These are phyloP conservation scores for Epirrita christyi DNA, from an alignment of 2,888 invertebrate genomes.

Conservation along the genomic window DNA sequence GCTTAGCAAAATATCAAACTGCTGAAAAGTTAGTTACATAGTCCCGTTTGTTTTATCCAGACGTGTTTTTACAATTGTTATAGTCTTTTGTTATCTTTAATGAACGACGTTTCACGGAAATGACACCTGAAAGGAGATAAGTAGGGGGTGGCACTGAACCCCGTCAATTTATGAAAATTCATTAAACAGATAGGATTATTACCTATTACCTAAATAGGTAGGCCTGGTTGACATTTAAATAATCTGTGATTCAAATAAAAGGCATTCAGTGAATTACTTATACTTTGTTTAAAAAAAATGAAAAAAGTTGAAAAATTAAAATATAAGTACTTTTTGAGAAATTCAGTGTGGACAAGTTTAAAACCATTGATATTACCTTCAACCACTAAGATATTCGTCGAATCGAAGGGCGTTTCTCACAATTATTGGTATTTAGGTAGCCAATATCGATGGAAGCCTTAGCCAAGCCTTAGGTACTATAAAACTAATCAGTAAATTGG, in stretches of 20 bases:
- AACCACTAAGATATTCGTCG: not conserved
- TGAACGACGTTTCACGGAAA: slow-evolving; percentile 63
- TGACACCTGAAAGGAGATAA: slow-evolving; percentile 49
- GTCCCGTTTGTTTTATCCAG: slow-evolving; percentile 30
- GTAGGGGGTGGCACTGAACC: slow-evolving; percentile 42
- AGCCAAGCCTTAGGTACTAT: slow-evolving; percentile 17
- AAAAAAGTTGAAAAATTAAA: too few relatives aligned
- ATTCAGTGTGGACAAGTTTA: too few relatives aligned
- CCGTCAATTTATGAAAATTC: slow-evolving; percentile 45
- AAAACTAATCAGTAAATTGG: slow-evolving; percentile 27
- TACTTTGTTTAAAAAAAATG: too few relatives aligned
- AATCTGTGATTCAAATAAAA: too few relatives aligned
- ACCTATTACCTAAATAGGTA: too few relatives aligned
- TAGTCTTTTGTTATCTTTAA: slow-evolving; percentile 68
- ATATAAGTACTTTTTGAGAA: too few relatives aligned
- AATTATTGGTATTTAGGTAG: slow-evolving; percentile 12
- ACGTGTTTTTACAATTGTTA: slow-evolving; percentile 72
- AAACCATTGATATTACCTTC: not conserved
- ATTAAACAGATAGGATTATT: too few relatives aligned
- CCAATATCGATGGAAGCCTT: slow-evolving; percentile 13
- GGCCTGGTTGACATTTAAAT: slow-evolving; percentile 6
- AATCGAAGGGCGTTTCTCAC: not conserved
- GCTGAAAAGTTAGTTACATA: too few relatives aligned
- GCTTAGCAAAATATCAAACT: too few relatives aligned
- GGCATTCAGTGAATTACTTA: too few relatives aligned